Base-by-base conservation (phyloP, 2,888 invertebrate genomes). In the Galerucella calmariensis region DNA sequence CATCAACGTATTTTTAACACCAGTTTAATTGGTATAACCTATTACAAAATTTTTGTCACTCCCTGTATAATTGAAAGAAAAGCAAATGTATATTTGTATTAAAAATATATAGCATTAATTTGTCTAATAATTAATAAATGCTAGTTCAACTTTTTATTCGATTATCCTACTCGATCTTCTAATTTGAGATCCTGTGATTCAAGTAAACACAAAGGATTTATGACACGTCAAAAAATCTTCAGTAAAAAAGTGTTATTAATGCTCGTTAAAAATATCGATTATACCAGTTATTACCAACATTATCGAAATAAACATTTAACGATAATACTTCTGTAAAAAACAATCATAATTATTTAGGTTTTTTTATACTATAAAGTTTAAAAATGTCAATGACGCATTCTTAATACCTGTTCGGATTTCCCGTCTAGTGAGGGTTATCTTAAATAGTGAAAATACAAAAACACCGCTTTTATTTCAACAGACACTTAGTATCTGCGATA, bases 401-500 rank as follows among this genome's bases (percentile, higher is more conserved):
- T 51, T 51, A 6, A 14, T 51, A 51, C 51, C n/a, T 51, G 51
- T 51, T 51, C 5, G 51, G 51, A 8, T n/a, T n/a, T 51, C 12
- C 51, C 51, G n/a, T 51, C 5, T n/a, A 51, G 51, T 51, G 51
- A n/a, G 51, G 51, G 51, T 51, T n/a, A 51, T 51, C 48, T 48
- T 14, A 48, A 48, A 48, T 11, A 14, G 58, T 59, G 2, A 59
- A 59, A 59, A 24, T 24, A 16, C 58, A 59, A 59, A 59, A 11
- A 59, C 20, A 20, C 16, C 24, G 35, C 10, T 24, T 59, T 59
- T 4, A 59, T 59, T 27, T 8, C 27, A 12, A 20, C 59, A 27
- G 27, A 20, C 59, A 20, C 59, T 20, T 20, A 4, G 11, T 27
- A 59, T 24, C 51, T 20, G 59, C 27, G 11, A 9, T 27, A 12